These are phyloP conservation scores for Volucella bombylans DNA, from an alignment of 2,888 invertebrate species.

Conservation along the genomic window DNA sequence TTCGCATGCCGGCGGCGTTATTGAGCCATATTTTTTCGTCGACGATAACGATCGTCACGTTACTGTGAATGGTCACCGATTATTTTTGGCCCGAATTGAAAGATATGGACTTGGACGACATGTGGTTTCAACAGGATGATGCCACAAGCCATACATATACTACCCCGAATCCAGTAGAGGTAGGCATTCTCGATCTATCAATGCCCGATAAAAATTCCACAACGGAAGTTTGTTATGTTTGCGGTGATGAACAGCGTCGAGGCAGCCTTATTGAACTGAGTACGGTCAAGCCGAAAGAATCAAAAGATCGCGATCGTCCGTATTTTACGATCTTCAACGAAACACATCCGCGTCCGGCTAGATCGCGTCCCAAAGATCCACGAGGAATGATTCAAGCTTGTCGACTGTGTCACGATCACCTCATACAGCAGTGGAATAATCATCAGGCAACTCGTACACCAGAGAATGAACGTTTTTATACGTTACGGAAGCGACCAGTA, in stretches of 20 bases:
- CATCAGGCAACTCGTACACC: slow-evolving; percentile 88
- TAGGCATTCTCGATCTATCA: no score
- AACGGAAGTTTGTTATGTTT: slow-evolving; percentile 94
- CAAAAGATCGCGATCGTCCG: slow-evolving; percentile 83
- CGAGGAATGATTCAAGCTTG: slow-evolving; percentile 91
- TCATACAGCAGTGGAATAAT: slow-evolving; percentile 96
- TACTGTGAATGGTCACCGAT: no score
- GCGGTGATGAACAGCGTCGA: slow-evolving; percentile 93
- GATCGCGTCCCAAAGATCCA: slow-evolving; percentile 93
- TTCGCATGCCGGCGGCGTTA: no score
- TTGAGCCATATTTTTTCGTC: no score
- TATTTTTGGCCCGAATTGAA: no score
- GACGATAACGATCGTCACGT: no score
- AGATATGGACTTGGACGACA: no score
- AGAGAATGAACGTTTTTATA: slow-evolving; percentile 90
- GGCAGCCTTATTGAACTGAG: slow-evolving; percentile 90
- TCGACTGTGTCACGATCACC: slow-evolving; percentile 91
- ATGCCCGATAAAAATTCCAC: no score
- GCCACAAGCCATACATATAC: no score
- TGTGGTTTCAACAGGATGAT: no score
- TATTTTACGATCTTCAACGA: slow-evolving; percentile 90
- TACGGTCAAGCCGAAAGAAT: slow-evolving; percentile 85
- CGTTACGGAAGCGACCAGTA: slow-evolving; percentile 89
- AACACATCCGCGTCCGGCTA: slow-evolving; percentile 92
- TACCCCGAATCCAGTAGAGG: no score